Evolutionary conservation across 2,888 invertebrate genomes (phyloP), one percentile per base, ranked within the genome.

Genomic region (Drosophila phalerata): DNA sequence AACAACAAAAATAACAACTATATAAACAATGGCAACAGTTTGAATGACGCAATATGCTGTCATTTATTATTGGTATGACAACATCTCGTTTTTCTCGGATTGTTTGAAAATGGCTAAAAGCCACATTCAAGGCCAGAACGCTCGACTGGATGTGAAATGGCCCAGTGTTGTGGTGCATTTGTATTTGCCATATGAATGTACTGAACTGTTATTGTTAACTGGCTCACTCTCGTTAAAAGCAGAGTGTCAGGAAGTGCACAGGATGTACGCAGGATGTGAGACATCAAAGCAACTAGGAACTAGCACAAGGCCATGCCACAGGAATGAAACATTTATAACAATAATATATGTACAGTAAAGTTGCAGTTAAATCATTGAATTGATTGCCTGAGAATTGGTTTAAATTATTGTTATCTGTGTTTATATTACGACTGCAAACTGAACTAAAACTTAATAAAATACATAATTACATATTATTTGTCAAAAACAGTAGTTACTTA

Each of bases 61-160:
- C 64, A 58, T 37, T 58, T 58, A 47, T 49, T 32, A 42, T 47
- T 81, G 55, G 61, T 67, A 79, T 88, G 85, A 85, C 82, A 85
- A 81, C 79, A 76, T 79, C 62, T 71, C 65, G 69, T 53, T 67
- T 68, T 63, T 58, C 56, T 73, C 56, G 28, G 49, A 67, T 68
- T 64, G 81, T 56, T 74, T 60, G 60, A 57, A 81, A 81, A 76
- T 69, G 69, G 51, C 72, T 83, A 73, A 85, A 77, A 80, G 81
- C 68, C 55, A 19, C 42, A 64, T 77, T 75, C 81, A 82, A 87
- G 85, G 87, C 63, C 69, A 56, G n/a, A 30, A 34, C 37, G 34
- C 72, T 55, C 42, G 34, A 47, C 55, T 69, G 58, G 55, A 72
- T 79, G 22, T 51, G 60, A 62, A 73, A 56, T 53, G 73, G 53